phyloP scores from a whole-genome alignment of 1,140 invertebrate species.

The Leptinotarsa undecemlineata region DNA sequence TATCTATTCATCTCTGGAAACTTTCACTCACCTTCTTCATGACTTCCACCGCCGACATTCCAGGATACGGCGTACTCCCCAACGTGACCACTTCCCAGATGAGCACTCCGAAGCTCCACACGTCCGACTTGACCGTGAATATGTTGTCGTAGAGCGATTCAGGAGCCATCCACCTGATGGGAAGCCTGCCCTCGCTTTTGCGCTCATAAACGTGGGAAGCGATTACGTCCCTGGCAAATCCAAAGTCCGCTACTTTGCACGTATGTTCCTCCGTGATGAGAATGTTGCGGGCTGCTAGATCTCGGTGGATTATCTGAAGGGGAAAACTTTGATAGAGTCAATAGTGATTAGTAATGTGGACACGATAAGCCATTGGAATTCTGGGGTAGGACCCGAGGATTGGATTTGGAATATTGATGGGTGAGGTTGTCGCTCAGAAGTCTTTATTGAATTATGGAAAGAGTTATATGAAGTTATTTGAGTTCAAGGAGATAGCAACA shows the following conservation, averaged over 20 bases:
- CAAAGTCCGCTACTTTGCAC: conserved; percentile 94
- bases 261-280: conserved; percentile 84
- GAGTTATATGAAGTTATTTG: no score
- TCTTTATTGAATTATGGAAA: no score
- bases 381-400: background rate
- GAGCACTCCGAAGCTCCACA: conserved; percentile 92
- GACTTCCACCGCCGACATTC: conserved; percentile 81
- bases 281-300: conserved; percentile 89
- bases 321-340: background rate
- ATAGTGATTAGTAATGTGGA: background rate
- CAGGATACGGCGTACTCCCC: conserved; percentile 88
- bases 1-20: background rate
- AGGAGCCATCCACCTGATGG: conserved; percentile 90
- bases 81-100: conserved; percentile 94
- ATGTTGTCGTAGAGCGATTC: conserved; percentile 91
- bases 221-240: conserved; percentile 84
- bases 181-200: conserved; percentile 81
- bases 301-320: conserved; percentile 84
- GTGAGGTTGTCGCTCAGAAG: background rate
- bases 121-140: conserved; percentile 88
- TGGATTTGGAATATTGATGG: background rate
- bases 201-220: conserved; percentile 85
- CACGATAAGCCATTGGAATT: background rate
- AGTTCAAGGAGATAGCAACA: no score
- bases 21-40: conserved; percentile 67